These are phyloP conservation scores for Chromis chromis DNA, from an alignment of 2,797 vertebrate genomes.

Conservation along the genomic window DNA sequence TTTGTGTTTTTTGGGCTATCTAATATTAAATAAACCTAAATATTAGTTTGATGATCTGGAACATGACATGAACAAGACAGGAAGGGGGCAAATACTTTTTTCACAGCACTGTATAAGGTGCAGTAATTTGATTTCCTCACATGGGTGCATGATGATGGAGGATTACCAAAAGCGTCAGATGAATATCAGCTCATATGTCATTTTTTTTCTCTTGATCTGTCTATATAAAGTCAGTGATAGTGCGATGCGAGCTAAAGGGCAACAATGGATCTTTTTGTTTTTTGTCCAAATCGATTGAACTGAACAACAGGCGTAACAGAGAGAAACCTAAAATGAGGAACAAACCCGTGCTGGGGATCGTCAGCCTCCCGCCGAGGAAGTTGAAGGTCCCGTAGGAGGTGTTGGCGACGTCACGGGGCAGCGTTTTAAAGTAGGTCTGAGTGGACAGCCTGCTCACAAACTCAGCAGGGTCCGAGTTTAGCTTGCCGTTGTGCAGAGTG, in stretches of 20 bases:
- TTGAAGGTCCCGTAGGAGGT: constrained; percentile 98
- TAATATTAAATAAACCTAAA: no score
- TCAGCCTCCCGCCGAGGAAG: constrained; percentile 95
- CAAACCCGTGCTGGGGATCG: constrained; percentile 94
- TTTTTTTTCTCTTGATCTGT: not conserved
- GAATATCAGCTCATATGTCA: not conserved
- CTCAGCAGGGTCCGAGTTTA: constrained; percentile 87
- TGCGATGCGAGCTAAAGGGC: not conserved
- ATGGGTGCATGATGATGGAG: not conserved
- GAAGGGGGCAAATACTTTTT: no score
- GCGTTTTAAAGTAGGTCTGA: constrained; percentile 95
- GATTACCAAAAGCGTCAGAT: constrained; percentile 1
- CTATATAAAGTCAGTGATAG: not conserved
- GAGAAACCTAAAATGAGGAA: constrained; percentile 11
- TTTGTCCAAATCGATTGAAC: not conserved
- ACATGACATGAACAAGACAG: no score
- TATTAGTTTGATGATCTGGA: no score
- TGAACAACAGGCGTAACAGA: not conserved
- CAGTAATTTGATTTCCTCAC: not conserved
- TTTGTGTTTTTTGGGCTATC: no score
- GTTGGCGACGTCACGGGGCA: constrained; percentile 91
- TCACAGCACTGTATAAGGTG: no score
- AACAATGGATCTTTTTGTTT: not conserved
- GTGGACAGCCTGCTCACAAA: constrained; percentile 93
- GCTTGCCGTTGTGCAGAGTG: constrained; percentile 93